phyloP scores from a whole-genome alignment of 2,113 vertebrate species.

The Eulemur rufifrons region DNA sequence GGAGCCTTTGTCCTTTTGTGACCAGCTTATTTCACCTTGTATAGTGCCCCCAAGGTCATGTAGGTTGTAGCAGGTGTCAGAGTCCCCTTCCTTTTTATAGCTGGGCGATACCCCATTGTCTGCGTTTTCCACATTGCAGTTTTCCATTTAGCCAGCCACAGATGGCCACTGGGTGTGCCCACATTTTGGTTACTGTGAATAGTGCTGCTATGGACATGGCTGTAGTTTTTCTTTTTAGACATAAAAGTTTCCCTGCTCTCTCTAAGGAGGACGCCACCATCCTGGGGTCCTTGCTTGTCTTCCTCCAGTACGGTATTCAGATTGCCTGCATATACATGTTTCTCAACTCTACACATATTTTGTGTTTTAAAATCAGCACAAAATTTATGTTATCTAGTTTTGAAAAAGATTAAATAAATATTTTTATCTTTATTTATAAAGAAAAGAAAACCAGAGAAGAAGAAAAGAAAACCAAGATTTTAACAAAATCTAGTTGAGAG shows the following conservation, averaged over 20 bases:
- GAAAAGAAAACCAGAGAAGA: too few species aligned
- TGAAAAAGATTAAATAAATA: not conserved
- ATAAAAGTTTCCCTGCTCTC: accelerated
- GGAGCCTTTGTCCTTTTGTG: accelerated
- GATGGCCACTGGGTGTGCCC: accelerated
- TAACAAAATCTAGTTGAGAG: not conserved
- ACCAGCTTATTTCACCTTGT: not conserved
- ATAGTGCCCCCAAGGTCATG: accelerated
- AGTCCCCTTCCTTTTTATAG: not conserved
- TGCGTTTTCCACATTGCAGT: accelerated
- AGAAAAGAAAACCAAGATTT: not conserved
- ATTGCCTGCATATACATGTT: accelerated
- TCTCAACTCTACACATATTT: not conserved
- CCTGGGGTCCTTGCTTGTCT: not conserved
- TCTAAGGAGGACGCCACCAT: too few species aligned
- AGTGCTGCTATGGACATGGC: accelerated
- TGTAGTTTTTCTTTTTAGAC: not conserved
- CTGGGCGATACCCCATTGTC: accelerated
- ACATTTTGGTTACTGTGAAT: not conserved
- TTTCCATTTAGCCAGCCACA: not conserved
- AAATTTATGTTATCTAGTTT: not conserved
- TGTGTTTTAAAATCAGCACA: not conserved
- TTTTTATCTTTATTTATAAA: not conserved
- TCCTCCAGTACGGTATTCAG: not conserved
- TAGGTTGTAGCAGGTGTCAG: accelerated